These are phyloP conservation scores for Cecidostiba fungosa DNA, from an alignment of 2,888 invertebrate genomes.

Conservation along the genomic window DNA sequence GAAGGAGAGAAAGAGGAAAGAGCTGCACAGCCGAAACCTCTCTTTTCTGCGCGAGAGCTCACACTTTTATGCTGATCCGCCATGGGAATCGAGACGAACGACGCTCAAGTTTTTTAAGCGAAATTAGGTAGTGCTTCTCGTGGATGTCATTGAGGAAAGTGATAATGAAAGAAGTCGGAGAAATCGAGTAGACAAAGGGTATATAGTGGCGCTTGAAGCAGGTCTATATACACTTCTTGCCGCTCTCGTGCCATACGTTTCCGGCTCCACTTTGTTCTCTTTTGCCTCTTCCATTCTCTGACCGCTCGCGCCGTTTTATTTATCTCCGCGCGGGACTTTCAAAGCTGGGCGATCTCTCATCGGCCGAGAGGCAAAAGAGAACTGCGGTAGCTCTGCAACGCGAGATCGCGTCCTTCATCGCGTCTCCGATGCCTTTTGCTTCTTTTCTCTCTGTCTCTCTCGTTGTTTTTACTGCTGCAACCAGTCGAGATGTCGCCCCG, in stretches of 20 bases:
- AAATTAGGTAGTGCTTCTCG: not conserved
- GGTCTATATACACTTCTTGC: conserved; percentile 4
- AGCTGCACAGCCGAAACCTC: conserved; percentile 25
- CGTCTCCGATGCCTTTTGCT: conserved; percentile 10
- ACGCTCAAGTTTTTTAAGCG: not conserved
- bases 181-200: not conserved
- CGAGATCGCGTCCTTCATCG: conserved; percentile 46
- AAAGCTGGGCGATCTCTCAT: conserved; percentile 32
- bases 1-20: not conserved
- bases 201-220: not conserved
- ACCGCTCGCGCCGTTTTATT: conserved; percentile 30
- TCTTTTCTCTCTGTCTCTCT: not conserved
- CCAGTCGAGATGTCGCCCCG: not conserved
- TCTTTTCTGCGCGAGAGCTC: not conserved
- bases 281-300: conserved; percentile 24
- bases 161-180: not conserved
- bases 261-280: conserved; percentile 36
- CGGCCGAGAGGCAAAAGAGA: conserved; percentile 9
- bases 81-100: not conserved
- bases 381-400: conserved; percentile 15
- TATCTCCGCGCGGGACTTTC: conserved; percentile 36
- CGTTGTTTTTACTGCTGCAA: not conserved
- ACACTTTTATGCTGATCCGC: conserved; percentile 2
- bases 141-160: not conserved
- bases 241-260: conserved; percentile 12